Conservation (phyloP, 2,888 invertebrate genomes). For the Agriotes lineatus region DNA sequence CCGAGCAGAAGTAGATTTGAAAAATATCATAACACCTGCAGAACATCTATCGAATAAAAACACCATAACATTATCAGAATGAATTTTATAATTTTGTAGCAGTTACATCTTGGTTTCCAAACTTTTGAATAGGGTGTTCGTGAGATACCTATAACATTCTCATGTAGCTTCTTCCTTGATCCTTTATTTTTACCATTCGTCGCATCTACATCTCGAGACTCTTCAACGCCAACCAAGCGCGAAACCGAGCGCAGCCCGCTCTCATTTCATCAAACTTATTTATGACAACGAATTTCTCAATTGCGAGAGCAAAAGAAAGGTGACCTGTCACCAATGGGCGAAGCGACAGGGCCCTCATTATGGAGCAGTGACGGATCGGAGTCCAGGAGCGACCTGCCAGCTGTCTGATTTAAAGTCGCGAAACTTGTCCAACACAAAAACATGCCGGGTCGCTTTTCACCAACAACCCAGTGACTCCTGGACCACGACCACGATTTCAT, state of each 20-base stretch:
- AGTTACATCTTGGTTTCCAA: too few species aligned
- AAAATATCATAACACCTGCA: too few species aligned
- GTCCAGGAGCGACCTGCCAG: conserved; percentile 46
- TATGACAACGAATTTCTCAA: conserved; percentile 59
- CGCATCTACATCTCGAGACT: too few species aligned
- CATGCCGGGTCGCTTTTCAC: conserved; percentile 50
- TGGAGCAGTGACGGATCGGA: conserved; percentile 41
- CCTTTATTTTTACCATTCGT: too few species aligned
- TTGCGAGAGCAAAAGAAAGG: conserved; percentile 1
- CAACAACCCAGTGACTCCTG: conserved; percentile 52
- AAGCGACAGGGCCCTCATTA: conserved; percentile 17
- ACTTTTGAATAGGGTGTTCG: too few species aligned
- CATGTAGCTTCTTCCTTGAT: too few species aligned
- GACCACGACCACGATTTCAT: conserved; percentile 31
- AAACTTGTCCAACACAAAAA: conserved; percentile 58
- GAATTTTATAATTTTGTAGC: too few species aligned
- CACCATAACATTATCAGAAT: too few species aligned
- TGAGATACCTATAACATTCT: too few species aligned
- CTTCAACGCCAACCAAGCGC: not conserved
- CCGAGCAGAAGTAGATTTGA: too few species aligned
- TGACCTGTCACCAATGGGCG: not conserved
- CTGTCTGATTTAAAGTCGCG: conserved; percentile 55
- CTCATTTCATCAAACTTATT: not conserved
- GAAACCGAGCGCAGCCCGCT: not conserved
- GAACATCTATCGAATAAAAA: too few species aligned